Evolutionary conservation across 2,113 vertebrate species (phyloP), one percentile per base, ranked within the genome.

Genomic region (Hippocampus guttulatus): DNA sequence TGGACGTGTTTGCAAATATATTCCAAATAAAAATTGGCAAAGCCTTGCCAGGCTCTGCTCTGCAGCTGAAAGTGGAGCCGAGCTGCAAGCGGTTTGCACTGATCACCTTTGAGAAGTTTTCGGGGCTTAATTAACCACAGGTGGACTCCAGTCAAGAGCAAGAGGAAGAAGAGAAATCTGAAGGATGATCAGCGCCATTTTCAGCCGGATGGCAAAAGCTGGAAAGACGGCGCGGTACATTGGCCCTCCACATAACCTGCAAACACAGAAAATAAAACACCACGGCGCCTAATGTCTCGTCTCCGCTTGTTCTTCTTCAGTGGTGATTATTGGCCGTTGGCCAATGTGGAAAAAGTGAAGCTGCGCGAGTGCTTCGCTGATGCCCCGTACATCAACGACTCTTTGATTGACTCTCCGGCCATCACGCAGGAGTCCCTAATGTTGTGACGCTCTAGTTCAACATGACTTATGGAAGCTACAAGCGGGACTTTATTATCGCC

Each of bases 401-500:
- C 57, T 25, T 38, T 6, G 33, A 38, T 38, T 6, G 33, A 38
- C 33, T 38, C 33, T 38, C 33, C 0, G 5, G 33, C 33, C 33
- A 38, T 38, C 33, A 38, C 58, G 58, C 27, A 18, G 15, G 14
- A 18, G 58, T 61, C 57, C 57, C 25, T 30, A 16, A 30, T 60
- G 33, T 63, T 41, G 62, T 12, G 62, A 14, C 62, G 21, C 38
- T 5, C 7, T 40, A 12, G 62, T 41, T 40, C 9, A 43, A 10
- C 12, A 25, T 64, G 62, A 64, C 62, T 64, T 64, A 41, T 43
- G 62, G 62, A 40, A 64, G 21, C 38, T 11, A 64, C 62, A 64
- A 41, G 27, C 57, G 27, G 38, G 20, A 43, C 38, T 64, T 64
- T n/a, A 64, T 45, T 15, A 45, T 23, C 11, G 63, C 41, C 40